Evolutionary conservation across 2,888 invertebrate species (phyloP).

Genomic region (Bombylius discolor): DNA sequence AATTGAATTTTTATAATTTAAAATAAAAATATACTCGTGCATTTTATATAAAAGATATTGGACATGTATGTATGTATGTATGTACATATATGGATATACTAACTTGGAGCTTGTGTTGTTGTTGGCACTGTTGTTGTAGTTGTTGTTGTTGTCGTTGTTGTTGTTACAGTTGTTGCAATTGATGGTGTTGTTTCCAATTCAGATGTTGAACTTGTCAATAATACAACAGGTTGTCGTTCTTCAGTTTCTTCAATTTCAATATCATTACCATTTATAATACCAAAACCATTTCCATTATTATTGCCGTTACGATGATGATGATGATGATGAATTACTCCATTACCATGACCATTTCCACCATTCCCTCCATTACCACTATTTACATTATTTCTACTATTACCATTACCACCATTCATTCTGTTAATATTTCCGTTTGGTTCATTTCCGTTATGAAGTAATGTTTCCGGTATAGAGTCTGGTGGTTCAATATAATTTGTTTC

Average conservation of each 20-base stretch:
- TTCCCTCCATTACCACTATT: conserved; percentile 20
- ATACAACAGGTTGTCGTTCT: conserved; percentile 31
- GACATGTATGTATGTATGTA: too few relatives aligned
- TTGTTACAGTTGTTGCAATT: conserved; percentile 31
- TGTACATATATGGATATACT: conserved; percentile 18
- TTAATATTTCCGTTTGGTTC: conserved; percentile 34
- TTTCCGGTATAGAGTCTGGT: conserved; percentile 31
- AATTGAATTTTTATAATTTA: too few relatives aligned
- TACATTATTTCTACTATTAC: conserved; percentile 10
- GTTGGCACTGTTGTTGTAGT: conserved; percentile 46
- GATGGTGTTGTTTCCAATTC: conserved; percentile 38
- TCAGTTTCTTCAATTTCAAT: conserved; percentile 24
- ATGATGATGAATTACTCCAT: conserved; percentile 1
- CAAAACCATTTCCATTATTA: conserved; percentile 11
- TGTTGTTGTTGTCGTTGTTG: conserved; percentile 39
- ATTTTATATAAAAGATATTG: too few relatives aligned
- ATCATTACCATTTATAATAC: conserved; percentile 15
- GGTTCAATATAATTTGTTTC: conserved; percentile 36
- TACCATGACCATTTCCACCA: conserved; percentile 9
- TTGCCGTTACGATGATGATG: conserved; percentile 24
- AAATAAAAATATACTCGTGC: too few relatives aligned
- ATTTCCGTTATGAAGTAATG: conserved; percentile 31
- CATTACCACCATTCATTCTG: background rate
- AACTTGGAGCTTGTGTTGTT: conserved; percentile 45
- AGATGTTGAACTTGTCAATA: conserved; percentile 37